A percentile compares a stretch with the other conserved stretches of the same genome.
These are phyloP conservation scores for Hipposideros larvatus DNA, from an alignment of 2,797 vertebrate species.

Conservation along the genomic window DNA sequence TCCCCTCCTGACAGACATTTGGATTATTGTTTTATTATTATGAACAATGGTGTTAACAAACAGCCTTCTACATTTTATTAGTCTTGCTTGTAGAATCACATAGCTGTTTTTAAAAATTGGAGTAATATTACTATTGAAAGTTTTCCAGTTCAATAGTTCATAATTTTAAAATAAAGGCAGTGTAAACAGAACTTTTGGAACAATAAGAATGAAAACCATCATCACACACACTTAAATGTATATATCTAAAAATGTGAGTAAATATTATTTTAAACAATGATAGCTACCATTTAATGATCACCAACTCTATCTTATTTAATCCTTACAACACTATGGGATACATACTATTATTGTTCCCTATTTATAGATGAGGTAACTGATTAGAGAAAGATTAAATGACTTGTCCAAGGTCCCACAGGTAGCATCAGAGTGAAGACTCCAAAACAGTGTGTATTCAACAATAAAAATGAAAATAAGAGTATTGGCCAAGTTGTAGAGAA, in stretches of 20 bases:
- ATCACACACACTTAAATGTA: background rate
- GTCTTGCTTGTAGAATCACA: background rate
- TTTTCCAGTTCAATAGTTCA: background rate
- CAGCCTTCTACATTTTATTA: conserved; percentile 44
- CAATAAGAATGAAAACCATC: conserved; percentile 9
- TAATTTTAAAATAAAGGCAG: conserved; percentile 34
- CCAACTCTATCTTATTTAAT: background rate
- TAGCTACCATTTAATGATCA: background rate
- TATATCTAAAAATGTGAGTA: conserved; percentile 25
- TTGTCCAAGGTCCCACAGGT: background rate
- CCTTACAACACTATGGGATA: background rate
- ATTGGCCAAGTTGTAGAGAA: background rate
- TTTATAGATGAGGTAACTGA: background rate
- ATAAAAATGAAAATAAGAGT: background rate
- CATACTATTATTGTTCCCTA: background rate
- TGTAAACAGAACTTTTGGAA: conserved; percentile 30
- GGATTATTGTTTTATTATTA: background rate
- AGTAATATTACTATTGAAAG: conserved; percentile 3
- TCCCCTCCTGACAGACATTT: background rate
- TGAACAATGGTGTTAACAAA: background rate
- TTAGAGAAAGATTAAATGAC: background rate
- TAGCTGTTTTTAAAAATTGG: background rate
- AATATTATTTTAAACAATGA: conserved; percentile 23
- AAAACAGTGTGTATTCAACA: background rate
- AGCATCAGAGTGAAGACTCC: background rate